A percentile compares a stretch with the other conserved stretches of the same genome.
These are phyloP conservation scores for Ellobium chinense DNA, from an alignment of 2,888 invertebrate genomes.

Conservation along the genomic window DNA sequence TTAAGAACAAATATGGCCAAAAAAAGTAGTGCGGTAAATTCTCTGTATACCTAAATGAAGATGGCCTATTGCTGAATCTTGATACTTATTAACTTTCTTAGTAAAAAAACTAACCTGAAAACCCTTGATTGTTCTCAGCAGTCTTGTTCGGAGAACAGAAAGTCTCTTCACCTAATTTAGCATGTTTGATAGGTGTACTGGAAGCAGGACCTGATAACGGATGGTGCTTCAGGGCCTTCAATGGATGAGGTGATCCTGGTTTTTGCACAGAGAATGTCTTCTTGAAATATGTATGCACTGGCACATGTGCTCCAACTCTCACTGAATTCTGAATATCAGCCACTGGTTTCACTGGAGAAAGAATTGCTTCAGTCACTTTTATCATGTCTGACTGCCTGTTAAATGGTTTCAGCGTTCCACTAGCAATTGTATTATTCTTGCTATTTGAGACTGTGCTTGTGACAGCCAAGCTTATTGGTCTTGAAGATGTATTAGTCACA, in stretches of 20 bases:
- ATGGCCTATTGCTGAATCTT: too few species aligned
- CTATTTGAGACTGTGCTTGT: too few species aligned
- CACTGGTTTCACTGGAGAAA: conserved; percentile 28
- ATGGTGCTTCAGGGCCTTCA: not conserved
- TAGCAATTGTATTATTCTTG: too few species aligned
- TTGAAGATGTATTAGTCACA: not conserved
- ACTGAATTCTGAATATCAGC: not conserved
- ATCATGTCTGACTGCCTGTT: not conserved
- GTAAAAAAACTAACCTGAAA: not conserved
- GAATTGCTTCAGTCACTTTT: conserved; percentile 11
- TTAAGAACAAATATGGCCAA: too few species aligned
- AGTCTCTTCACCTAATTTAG: not conserved
- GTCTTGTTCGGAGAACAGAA: not conserved
- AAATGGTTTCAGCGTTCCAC: too few species aligned
- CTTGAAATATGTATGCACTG: conserved; percentile 19
- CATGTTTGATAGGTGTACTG: conserved; percentile 41
- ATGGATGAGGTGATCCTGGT: not conserved
- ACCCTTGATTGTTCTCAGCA: not conserved
- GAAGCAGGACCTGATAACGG: conserved; percentile 1
- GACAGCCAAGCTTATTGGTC: not conserved
- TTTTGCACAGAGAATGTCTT: conserved; percentile 28
- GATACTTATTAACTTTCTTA: too few species aligned
- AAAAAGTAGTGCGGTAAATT: too few species aligned
- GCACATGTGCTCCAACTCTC: not conserved
- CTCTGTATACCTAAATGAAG: too few species aligned